phyloP scores from a whole-genome alignment of 2,888 invertebrate genomes.

The Hypselothyrea guttata region DNA sequence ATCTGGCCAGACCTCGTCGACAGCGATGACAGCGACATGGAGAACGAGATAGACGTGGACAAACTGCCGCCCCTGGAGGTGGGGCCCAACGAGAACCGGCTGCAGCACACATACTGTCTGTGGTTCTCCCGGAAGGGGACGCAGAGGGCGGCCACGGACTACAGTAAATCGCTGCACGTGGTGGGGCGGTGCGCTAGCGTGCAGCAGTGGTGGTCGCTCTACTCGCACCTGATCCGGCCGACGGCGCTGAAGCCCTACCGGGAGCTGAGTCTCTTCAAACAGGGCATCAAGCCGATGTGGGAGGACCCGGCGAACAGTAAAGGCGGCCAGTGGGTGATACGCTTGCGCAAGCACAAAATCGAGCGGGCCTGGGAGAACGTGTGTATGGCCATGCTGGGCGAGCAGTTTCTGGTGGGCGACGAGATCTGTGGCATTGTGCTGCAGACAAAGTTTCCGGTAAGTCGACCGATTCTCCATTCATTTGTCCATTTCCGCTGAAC shows the following conservation, averaged over 20 bases:
- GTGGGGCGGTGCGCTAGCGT: slow-evolving; percentile 95
- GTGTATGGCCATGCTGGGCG: slow-evolving; percentile 98
- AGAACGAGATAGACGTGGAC: slow-evolving; percentile 84
- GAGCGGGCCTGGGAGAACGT: slow-evolving; percentile 99
- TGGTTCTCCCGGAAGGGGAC: slow-evolving; percentile 89
- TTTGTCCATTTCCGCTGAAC: background rate
- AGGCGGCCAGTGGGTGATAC: slow-evolving; percentile 99
- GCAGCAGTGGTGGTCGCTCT: slow-evolving; percentile 99
- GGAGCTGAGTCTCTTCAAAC: slow-evolving; percentile 97
- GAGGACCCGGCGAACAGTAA: slow-evolving; percentile 98
- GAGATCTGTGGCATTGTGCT: slow-evolving; percentile 99
- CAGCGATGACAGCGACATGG: slow-evolving; percentile 87
- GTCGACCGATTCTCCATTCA: slow-evolving; percentile 39
- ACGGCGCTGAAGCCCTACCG: slow-evolving; percentile 94
- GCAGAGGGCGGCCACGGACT: slow-evolving; percentile 80
- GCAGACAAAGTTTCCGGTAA: slow-evolving; percentile 91
- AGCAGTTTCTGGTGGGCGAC: slow-evolving; percentile 99
- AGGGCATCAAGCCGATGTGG: slow-evolving; percentile 99
- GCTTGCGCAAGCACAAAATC: slow-evolving; percentile 96
- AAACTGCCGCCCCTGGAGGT: slow-evolving; percentile 87
- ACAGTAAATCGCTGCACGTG: slow-evolving; percentile 88
- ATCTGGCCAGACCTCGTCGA: slow-evolving; percentile 81
- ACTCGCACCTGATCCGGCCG: slow-evolving; percentile 95
- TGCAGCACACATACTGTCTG: slow-evolving; percentile 96
- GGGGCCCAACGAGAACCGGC: slow-evolving; percentile 92